phyloP scores from a whole-genome alignment of 2,888 invertebrate species.

The Chloroclystis v-ata region DNA sequence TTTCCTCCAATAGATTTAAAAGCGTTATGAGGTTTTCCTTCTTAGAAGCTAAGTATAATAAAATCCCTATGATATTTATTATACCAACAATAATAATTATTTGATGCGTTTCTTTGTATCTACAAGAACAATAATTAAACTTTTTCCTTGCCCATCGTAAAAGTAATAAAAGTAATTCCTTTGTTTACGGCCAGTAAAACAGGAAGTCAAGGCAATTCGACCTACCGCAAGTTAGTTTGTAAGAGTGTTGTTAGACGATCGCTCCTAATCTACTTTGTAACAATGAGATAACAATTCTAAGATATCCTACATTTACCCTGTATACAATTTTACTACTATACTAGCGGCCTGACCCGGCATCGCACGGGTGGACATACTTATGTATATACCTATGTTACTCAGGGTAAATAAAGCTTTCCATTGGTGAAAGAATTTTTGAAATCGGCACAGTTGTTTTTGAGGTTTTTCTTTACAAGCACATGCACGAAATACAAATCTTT shows the following conservation, averaged over 20 bases:
- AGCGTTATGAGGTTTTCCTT: too few species aligned
- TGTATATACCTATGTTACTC: too few species aligned
- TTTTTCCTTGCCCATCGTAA: constrained; percentile 5
- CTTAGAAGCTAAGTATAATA: too few species aligned
- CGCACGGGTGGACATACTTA: too few species aligned
- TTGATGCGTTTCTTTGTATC: background rate
- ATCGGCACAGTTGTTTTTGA: too few species aligned
- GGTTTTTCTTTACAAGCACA: too few species aligned
- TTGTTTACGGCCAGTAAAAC: constrained; percentile 13
- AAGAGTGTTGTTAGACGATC: background rate
- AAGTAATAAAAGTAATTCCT: constrained; percentile 13
- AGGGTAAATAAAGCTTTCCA: too few species aligned
- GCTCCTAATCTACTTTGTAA: background rate
- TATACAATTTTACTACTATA: background rate
- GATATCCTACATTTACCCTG: too few species aligned
- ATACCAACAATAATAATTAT: background rate
- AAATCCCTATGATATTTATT: too few species aligned
- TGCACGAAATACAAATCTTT: too few species aligned
- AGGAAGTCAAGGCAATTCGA: constrained; percentile 12
- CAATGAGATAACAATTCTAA: background rate
- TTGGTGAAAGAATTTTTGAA: too few species aligned
- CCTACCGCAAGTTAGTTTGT: constrained; percentile 14
- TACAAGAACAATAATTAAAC: background rate
- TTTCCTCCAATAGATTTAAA: too few species aligned
- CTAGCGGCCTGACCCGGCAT: background rate